Base-by-base conservation (phyloP, 2,797 vertebrate species). In the Triplophysa bombifrons region DNA sequence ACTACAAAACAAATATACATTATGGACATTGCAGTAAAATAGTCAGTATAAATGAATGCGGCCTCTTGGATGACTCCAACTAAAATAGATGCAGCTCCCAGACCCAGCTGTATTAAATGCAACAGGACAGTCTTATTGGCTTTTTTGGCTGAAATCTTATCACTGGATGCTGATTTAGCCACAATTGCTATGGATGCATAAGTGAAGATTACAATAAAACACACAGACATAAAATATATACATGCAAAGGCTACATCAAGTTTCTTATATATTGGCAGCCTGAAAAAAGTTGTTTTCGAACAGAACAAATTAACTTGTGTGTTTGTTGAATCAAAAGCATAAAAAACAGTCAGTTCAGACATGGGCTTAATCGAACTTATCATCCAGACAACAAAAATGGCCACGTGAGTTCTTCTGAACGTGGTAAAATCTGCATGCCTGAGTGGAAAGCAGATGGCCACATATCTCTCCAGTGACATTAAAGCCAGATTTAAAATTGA, bases 321-420 rank as follows among this genome's bases (percentile, higher is more conserved):
- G 25, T 69, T 68, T 48, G 75, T 77, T 17, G 66, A 7, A 38
- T 77, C 75, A 50, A 77, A 3, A 0, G 55, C 3, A 60, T 69
- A 60, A 13, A 22, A 77, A 9, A 77, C 69, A 34, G 67, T 77
- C 8, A 77, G 46, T 4, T 77, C 75, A 77, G 53, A 60, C 25
- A 77, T 8, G 10, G 11, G 58, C 41, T 77, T 53, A 77, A 77
- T 60, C 3, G 34, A 69, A 13, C 75, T 27, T 0, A 77, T 22
- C 22, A 38, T 61, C 75, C 75, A 77, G 3, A 77, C 44, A 9
- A 50, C 55, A 17, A 41, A 55, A 19, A 77, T 77, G 89, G 74
- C 56, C 84, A 90, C 90, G 92, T 92, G 16, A 86, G 73, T 10
- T 88, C 88, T 0, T 90, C 38, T 17, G 20, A 30, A 68, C 4